A percentile compares a stretch with the other conserved stretches of the same genome.
Conservation (phyloP, 2,888 invertebrate genomes). For the Patella depressa region DNA sequence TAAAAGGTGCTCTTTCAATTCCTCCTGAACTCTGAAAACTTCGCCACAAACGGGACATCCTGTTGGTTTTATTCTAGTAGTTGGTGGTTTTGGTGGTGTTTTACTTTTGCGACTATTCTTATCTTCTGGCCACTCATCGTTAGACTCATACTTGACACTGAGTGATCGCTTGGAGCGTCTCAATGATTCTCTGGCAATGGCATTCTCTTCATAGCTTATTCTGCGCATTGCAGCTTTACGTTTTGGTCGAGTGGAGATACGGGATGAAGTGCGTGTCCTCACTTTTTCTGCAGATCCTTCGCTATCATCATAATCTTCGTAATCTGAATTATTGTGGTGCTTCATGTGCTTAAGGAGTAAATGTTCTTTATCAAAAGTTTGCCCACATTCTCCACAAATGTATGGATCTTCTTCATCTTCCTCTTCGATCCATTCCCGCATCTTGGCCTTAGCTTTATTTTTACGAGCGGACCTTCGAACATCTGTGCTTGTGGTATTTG, state of each 20-base stretch:
- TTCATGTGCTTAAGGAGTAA: background rate
- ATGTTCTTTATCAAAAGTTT: background rate
- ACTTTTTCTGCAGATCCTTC: background rate
- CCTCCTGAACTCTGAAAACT: background rate
- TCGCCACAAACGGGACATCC: background rate
- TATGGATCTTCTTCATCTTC: constrained; percentile 7
- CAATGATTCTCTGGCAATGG: background rate
- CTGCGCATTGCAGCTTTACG: background rate
- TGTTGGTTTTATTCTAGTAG: background rate
- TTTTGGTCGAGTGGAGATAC: background rate
- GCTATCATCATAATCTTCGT: background rate
- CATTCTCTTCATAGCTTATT: background rate
- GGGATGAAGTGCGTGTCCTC: background rate
- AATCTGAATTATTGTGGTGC: background rate
- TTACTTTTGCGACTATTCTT: too few relatives aligned
- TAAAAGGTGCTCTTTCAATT: background rate
- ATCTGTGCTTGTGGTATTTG: too few relatives aligned
- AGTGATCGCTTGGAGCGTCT: background rate
- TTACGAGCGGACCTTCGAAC: background rate
- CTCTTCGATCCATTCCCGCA: background rate
- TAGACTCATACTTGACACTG: too few relatives aligned
- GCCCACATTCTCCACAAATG: constrained; percentile 4
- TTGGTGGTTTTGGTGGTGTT: background rate
- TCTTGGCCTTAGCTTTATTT: background rate
- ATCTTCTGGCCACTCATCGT: too few relatives aligned